Base-by-base conservation (phyloP, 2,797 vertebrate genomes). In the Pangasius mekongensis region DNA sequence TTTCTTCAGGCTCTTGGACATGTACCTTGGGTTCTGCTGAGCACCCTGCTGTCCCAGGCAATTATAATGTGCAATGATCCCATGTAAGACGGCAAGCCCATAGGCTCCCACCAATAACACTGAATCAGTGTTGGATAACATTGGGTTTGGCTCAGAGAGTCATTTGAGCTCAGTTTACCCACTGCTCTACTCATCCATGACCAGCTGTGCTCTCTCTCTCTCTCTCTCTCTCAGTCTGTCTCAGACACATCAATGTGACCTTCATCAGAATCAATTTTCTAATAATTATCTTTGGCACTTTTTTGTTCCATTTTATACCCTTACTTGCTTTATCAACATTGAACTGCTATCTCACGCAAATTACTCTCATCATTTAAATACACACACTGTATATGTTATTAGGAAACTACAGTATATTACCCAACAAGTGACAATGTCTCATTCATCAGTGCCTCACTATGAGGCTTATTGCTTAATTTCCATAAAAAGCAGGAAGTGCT, bases 21-120 rank as follows among this genome's bases (percentile, higher is more conserved):
- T 88, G 36, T 56, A 80, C 52, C 87, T 88, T 89, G 89, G 89
- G 86, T 66, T 87, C 80, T 56, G 36, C 80, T 62, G 85, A 80
- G 89, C 56, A 52, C 90, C 91, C 91, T 93, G 90, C 89, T 94
- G 91, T 93, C 93, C 92, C 91, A 91, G 93, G 93, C 93, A 93
- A 95, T 95, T 94, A 94, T 92, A 93, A 92, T 90, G 94, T 87
- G 94, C 93, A 94, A 90, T 94, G 94, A 96, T 95, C 95, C 94
- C 89, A 84, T 89, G 92, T 78, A 88, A 33, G 88, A 85, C 54
- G 56, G 47, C 86, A 76, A 84, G 64, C 90, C 85, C 78, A 85
- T 64, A 78, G 84, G 78, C 90, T 86, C 39, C 81, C 64, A 85
- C 76, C 83, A 86, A 91, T 88, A 89, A 73, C 78, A 85, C 62